Base-by-base conservation (phyloP, 1,140 invertebrate genomes). In the Monochamus saltuarius region DNA sequence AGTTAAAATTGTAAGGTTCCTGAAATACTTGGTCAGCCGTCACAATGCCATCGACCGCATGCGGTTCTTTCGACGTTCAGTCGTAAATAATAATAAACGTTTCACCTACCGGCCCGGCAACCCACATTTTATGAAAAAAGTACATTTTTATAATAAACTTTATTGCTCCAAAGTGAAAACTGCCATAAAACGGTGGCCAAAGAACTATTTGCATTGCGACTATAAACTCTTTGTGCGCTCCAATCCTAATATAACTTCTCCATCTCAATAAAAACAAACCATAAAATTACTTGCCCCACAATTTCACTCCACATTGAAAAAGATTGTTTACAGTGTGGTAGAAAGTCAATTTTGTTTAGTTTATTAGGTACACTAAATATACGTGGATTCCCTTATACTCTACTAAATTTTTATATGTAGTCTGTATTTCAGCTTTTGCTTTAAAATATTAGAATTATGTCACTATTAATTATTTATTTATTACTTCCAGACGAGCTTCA, bases 61-160 rank as follows among this genome's bases (percentile, higher is more conserved):
- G 51, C 51, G 51, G 51, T 39, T 53, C 14, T 17, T 16, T 14
- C 39, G 35, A 53, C 17, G 16, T 34, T n/a, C 10, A 10, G 51
- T 53, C 51, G 39, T 53, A 53, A 53, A 53, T 53, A 40, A 40
- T 53, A 53, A 53, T 53, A 53, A 53, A 53, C n/a, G 22, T 29
- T 29, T 29, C 22, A 29, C 22, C 22, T 29, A 29, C 35, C 19
- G 36, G n/a, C 38, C 37, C 8, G 22, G 35, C 40, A 53, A 53
- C 51, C 51, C 37, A 53, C 38, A 53, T 53, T 29, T 53, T 39
- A 11, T 19, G 36, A 40, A 40, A 53, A 53, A 53, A 22, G 22
- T 29, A 42, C 14, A 38, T 51, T 38, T 22, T 36, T 9, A 51
- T 34, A 51, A 51, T 51, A 51, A 51, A 51, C 10, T 35, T 38